Base-by-base conservation (phyloP, 2,797 vertebrate species). In the Rallus crepitans region DNA sequence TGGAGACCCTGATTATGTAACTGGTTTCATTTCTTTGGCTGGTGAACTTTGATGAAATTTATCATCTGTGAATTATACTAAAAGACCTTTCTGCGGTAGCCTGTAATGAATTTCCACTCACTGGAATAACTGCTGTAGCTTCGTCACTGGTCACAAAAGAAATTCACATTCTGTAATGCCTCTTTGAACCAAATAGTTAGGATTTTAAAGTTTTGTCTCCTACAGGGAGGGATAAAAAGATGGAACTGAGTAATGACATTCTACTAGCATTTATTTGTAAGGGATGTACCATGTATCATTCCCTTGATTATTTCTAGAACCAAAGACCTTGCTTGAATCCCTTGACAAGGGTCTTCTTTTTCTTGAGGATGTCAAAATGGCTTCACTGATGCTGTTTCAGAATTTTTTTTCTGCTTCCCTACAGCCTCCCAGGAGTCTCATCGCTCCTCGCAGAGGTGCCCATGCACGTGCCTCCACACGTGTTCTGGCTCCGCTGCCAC, bases 401-500 rank as follows among this genome's bases (percentile, higher is more conserved):
- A 12, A 15, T 6, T 42, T 42, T 68, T 68, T 37, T 64, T 28
- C n/a, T 63, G 53, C n/a, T 82, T 66, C 77, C 5, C 17, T 71
- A 17, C 35, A 40, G 27, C n/a, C 19, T 68, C 17, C 30, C 48
- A 18, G 15, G 12, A 87, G 3, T 64, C 15, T 78, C 39, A 70
- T 10, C 2, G 2, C 23, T 55, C 20, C 14, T 78, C 7, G n/a
- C 21, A 17, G 1, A 35, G 16, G 6, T 52, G 24, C 17, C 19
- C 8, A 39, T 0, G 1, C 6, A 66, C 2, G 12, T 25, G 23
- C 11, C 7, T 60, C 25, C 27, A 33, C 14, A 8, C 2, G 0
- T 31, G 8, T 11, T 59, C 35, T 70, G 14, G 6, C 11, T 87
- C 53, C 68, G 35, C 7, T 82, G 81, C 39, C 12, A 7, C 40